These are phyloP conservation scores for Anthophora plumipes DNA, from an alignment of 2,888 invertebrate species.

Conservation along the genomic window DNA sequence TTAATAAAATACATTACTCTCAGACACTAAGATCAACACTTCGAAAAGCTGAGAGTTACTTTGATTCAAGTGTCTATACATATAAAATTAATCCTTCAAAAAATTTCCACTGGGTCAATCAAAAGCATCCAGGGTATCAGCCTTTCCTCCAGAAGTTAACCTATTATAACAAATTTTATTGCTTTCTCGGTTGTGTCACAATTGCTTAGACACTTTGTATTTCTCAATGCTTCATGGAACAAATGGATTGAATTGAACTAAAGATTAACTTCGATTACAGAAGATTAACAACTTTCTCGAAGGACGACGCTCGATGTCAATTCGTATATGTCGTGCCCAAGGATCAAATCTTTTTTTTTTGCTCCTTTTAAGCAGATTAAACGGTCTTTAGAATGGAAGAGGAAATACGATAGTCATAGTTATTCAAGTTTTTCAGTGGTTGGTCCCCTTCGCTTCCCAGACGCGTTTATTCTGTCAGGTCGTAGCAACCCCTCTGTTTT, in stretches of 20 bases:
- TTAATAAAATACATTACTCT: no score
- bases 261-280: background rate
- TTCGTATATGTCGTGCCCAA: slow-evolving; percentile 17
- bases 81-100: no score
- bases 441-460: slow-evolving; percentile 39
- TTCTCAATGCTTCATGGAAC: background rate
- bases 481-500: slow-evolving; percentile 71
- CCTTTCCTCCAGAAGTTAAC: no score
- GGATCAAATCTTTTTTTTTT: slow-evolving; percentile 20
- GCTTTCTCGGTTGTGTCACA: no score
- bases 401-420: slow-evolving; percentile 56
- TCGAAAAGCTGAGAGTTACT: no score
- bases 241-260: background rate
- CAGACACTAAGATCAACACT: no score
- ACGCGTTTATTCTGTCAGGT: slow-evolving; percentile 37
- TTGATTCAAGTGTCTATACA: no score
- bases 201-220: background rate
- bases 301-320: background rate
- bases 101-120: no score
- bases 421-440: slow-evolving; percentile 66
- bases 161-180: no score
- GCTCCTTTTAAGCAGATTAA: slow-evolving; percentile 58
- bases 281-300: slow-evolving; percentile 2
- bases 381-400: slow-evolving; percentile 44
- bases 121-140: no score